These are phyloP conservation scores for Pemphigus obesinymphae DNA, from an alignment of 1,140 invertebrate species.

Conservation along the genomic window DNA sequence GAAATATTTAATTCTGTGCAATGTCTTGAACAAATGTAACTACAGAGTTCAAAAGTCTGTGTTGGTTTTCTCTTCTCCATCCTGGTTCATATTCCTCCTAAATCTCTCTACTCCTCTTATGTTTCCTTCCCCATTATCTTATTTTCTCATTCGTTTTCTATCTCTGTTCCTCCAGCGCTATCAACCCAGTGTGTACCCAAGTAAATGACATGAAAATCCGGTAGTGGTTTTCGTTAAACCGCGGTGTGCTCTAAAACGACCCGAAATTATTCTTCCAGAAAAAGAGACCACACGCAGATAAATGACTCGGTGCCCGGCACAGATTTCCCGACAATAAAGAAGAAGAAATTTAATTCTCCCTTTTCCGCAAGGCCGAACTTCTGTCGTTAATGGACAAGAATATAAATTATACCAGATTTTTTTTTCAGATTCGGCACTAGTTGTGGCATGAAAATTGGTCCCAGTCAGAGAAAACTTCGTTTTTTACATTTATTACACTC, in stretches of 20 bases:
- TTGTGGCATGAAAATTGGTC: not conserved
- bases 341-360: slow-evolving; percentile 20
- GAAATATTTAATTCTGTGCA: slow-evolving; percentile 14
- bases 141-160: not conserved
- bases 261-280: slow-evolving; percentile 39
- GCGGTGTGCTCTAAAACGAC: not conserved
- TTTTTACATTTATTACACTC: not conserved
- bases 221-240: not conserved
- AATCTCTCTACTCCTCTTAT: not conserved
- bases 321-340: slow-evolving; percentile 19
- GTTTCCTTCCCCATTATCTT: not conserved
- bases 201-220: slow-evolving; percentile 37
- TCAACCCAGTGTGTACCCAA: not conserved
- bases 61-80: not conserved
- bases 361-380: not conserved
- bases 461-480: not conserved
- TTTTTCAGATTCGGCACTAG: not conserved
- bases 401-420: slow-evolving; percentile 34
- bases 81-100: no score
- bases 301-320: slow-evolving; percentile 22
- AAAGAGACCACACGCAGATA: slow-evolving; percentile 23
- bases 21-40: slow-evolving; percentile 3
- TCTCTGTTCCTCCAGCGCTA: not conserved
- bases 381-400: slow-evolving; percentile 34
- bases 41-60: slow-evolving; percentile 18